These are phyloP conservation scores for Disparrhopalites patrizii DNA, from an alignment of 2,888 invertebrate species.

Conservation along the genomic window DNA sequence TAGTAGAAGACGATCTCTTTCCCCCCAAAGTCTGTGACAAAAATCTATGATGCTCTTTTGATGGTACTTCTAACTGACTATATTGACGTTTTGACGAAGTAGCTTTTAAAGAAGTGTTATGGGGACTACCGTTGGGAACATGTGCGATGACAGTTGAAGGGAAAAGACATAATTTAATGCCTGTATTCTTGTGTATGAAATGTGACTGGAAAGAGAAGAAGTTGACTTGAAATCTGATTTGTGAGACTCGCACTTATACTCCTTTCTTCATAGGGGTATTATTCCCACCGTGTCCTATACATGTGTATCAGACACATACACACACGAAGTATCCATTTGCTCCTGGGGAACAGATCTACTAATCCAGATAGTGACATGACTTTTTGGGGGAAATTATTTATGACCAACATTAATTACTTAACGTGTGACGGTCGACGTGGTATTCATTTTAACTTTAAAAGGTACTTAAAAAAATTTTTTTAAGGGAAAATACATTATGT, in stretches of 20 bases:
- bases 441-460: neutral
- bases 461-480: conserved; percentile 4
- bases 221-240: conserved; percentile 6
- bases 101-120: too few species aligned
- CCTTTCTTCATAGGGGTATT: too few species aligned
- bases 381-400: conserved; percentile 8
- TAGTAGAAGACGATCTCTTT: too few species aligned
- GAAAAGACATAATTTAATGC: conserved; percentile 8
- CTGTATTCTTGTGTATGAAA: neutral
- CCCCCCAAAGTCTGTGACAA: too few species aligned
- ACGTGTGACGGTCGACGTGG: neutral
- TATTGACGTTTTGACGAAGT: conserved; percentile 4
- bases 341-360: too few species aligned
- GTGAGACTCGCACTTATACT: too few species aligned
- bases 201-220: neutral
- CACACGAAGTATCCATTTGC: too few species aligned
- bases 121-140: neutral
- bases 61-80: too few species aligned
- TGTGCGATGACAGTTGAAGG: conserved; percentile 8
- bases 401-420: conserved; percentile 2
- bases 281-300: too few species aligned
- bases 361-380: neutral
- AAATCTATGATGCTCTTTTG: too few species aligned
- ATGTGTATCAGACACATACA: neutral
- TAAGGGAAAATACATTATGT: too few species aligned